A percentile compares a stretch with the other conserved stretches of the same genome.
These are phyloP conservation scores for Copidosoma floridanum DNA, from an alignment of 1,140 invertebrate species.

Conservation along the genomic window DNA sequence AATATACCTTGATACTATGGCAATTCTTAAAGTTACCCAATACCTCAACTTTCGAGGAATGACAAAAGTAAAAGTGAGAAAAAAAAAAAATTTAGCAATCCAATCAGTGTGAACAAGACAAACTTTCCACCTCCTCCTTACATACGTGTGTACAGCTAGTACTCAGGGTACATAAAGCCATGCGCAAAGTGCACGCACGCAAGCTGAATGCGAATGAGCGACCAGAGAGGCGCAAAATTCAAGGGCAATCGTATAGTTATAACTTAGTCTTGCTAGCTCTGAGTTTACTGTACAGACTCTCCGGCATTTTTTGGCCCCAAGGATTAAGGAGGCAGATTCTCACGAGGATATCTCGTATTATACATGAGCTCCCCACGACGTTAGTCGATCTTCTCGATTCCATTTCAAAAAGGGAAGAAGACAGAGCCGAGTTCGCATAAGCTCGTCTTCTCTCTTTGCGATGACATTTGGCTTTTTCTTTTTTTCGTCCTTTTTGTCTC, in stretches of 20 bases:
- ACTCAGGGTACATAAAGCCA: too few species aligned
- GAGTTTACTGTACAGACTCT: neutral
- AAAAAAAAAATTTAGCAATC: conserved; percentile 3
- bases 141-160: neutral
- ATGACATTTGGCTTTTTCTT: neutral
- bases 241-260: conserved; percentile 4
- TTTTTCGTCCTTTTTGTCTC: neutral
- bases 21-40: too few species aligned
- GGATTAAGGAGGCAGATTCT: conserved; percentile 27
- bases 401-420: conserved; percentile 18
- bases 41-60: too few species aligned
- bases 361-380: conserved; percentile 25
- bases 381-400: conserved; percentile 23
- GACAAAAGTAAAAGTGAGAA: too few species aligned
- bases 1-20: too few species aligned
- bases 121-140: neutral
- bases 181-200: neutral
- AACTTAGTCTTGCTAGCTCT: neutral
- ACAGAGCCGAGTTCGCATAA: neutral
- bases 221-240: conserved; percentile 1
- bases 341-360: conserved; percentile 27
- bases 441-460: neutral
- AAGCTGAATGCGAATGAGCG: conserved; percentile 14
- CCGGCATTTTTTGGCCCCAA: conserved; percentile 13
- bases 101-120: neutral